A percentile compares a stretch with the other conserved stretches of the same genome.
Conservation (phyloP, 1,140 invertebrate species). For the Heliconius hermathena region DNA sequence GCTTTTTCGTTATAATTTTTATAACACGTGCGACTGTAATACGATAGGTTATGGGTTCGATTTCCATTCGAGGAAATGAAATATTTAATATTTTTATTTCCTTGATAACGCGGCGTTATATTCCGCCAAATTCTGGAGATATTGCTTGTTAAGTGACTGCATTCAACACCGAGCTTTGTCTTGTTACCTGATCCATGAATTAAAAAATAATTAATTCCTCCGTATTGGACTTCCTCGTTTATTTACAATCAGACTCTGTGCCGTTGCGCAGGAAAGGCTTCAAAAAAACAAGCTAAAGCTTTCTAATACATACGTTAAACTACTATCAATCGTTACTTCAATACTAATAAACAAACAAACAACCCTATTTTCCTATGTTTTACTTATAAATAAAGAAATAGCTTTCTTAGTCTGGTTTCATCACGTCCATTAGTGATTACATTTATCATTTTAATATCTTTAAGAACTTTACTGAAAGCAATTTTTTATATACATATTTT, state of each 20-base stretch:
- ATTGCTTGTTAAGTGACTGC: too few species aligned
- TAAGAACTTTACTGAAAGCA: neutral
- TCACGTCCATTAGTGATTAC: neutral
- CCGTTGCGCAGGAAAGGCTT: neutral
- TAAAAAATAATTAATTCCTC: too few species aligned
- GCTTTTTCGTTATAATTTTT: neutral
- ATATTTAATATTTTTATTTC: too few species aligned
- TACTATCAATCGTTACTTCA: neutral
- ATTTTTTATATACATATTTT: too few species aligned
- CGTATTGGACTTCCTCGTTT: too few species aligned
- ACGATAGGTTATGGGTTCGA: too few species aligned
- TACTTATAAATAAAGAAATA: neutral
- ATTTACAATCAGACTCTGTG: neutral
- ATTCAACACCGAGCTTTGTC: too few species aligned
- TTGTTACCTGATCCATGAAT: too few species aligned
- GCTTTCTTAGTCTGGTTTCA: neutral
- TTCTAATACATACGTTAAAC: neutral
- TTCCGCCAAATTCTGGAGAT: too few species aligned
- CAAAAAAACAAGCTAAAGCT: neutral
- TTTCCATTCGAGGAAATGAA: too few species aligned
- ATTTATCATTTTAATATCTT: constrained; percentile 4
- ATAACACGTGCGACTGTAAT: too few species aligned
- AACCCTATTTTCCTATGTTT: neutral
- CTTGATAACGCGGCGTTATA: too few species aligned
- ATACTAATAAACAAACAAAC: neutral